These are phyloP conservation scores for Poeciliopsis prolifica DNA, from an alignment of 2,113 vertebrate species.

Conservation along the genomic window DNA sequence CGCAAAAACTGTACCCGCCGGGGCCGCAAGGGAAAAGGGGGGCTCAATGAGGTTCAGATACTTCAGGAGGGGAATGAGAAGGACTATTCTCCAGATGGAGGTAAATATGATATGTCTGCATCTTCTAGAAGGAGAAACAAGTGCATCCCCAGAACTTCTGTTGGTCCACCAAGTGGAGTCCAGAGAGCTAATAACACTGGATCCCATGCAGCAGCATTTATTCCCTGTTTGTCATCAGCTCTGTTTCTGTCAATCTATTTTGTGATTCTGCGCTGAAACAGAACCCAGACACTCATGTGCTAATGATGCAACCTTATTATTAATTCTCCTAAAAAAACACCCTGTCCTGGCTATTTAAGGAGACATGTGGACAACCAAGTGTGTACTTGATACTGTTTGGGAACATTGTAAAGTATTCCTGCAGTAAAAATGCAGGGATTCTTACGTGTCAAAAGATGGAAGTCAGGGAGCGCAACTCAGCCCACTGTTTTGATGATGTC, in stretches of 20 bases:
- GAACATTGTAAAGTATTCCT: slow-evolving; percentile 45
- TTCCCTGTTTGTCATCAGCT: slow-evolving; percentile 70
- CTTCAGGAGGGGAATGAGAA: slow-evolving; percentile 65
- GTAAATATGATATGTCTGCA: slow-evolving; percentile 71
- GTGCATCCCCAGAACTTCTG: slow-evolving; percentile 87
- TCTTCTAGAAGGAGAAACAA: slow-evolving; percentile 88
- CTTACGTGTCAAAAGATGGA: slow-evolving; percentile 43
- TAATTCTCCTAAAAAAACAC: slow-evolving; percentile 40
- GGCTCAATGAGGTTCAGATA: slow-evolving; percentile 81
- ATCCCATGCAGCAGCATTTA: slow-evolving; percentile 51
- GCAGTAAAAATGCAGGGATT: slow-evolving; percentile 43
- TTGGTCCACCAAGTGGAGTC: slow-evolving; percentile 90
- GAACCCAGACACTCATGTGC: slow-evolving; percentile 21
- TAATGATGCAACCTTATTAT: slow-evolving; percentile 42
- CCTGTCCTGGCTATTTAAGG: slow-evolving; percentile 58
- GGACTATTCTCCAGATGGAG: slow-evolving; percentile 75
- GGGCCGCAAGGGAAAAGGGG: slow-evolving; percentile 80
- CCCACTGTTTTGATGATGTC: slow-evolving; percentile 70
- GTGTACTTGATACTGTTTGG: slow-evolving; percentile 57
- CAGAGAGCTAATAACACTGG: slow-evolving; percentile 83
- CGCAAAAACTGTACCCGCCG: slow-evolving; percentile 89
- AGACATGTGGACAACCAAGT: slow-evolving; percentile 55
- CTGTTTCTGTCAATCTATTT: slow-evolving; percentile 77
- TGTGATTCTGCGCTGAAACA: slow-evolving; percentile 85
- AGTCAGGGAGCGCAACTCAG: slow-evolving; percentile 64